Evolutionary conservation across 2,888 invertebrate genomes (phyloP).

Genomic region (Sipha maydis): DNA sequence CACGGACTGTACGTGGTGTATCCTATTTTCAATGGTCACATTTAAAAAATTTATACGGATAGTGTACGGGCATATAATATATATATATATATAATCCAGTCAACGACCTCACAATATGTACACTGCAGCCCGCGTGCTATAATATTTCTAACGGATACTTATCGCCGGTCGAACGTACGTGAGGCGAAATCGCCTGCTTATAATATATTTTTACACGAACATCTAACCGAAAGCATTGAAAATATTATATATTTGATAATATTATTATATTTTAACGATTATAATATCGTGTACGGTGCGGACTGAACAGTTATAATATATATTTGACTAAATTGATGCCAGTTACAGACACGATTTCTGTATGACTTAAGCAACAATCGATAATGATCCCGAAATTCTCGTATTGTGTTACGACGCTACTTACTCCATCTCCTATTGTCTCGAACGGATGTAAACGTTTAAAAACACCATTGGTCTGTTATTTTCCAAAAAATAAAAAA

Average conservation of each 20-base stretch:
- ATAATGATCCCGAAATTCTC: not conserved
- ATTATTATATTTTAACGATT: constrained; percentile 8
- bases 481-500: not conserved
- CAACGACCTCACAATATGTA: constrained; percentile 47
- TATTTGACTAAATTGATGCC: constrained; percentile 5
- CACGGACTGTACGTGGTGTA: not conserved
- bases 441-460: not conserved
- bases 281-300: not conserved
- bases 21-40: not conserved
- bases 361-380: not conserved
- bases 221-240: constrained; percentile 6
- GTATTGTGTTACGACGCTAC: not conserved
- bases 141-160: constrained; percentile 59
- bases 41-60: not conserved
- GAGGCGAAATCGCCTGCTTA: constrained; percentile 42
- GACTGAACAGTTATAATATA: constrained; percentile 20
- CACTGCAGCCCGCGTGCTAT: constrained; percentile 27
- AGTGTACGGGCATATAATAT: constrained; percentile 26
- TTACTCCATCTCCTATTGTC: not conserved
- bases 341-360: not conserved
- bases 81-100: constrained; percentile 56
- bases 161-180: constrained; percentile 26
- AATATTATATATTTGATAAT: constrained; percentile 5
- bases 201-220: not conserved
- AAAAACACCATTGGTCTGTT: not conserved